These are phyloP conservation scores for Lysiphlebus fabarum DNA, from an alignment of 1,140 invertebrate genomes.

Conservation along the genomic window DNA sequence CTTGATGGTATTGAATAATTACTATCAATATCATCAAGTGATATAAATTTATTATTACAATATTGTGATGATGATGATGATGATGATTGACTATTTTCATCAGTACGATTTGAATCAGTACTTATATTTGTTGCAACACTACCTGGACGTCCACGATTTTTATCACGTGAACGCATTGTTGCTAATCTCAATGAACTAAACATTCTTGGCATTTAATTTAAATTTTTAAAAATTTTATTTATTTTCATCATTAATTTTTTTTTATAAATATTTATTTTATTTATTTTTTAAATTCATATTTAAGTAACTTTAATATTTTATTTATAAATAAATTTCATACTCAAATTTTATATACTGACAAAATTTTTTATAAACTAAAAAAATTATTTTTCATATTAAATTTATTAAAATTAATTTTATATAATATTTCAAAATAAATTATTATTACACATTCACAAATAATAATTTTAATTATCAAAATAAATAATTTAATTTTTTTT, in stretches of 20 bases:
- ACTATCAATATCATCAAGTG: slow-evolving; percentile 30
- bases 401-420: neutral
- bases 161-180: slow-evolving; percentile 49
- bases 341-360: slow-evolving; percentile 4
- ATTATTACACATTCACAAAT: too few species aligned
- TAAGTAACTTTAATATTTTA: neutral
- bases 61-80: slow-evolving; percentile 20
- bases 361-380: slow-evolving; percentile 1
- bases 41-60: slow-evolving; percentile 31
- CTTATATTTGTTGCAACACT: slow-evolving; percentile 51
- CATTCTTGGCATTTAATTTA: slow-evolving; percentile 40
- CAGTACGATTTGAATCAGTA: slow-evolving; percentile 37
- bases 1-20: slow-evolving; percentile 50
- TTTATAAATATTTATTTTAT: neutral
- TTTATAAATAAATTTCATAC: slow-evolving; percentile 18
- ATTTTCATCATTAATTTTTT: slow-evolving; percentile 1
- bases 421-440: slow-evolving; percentile 4
- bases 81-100: slow-evolving; percentile 34
- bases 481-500: too few species aligned
- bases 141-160: slow-evolving; percentile 47
- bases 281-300: neutral
- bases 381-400: slow-evolving; percentile 12
- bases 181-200: slow-evolving; percentile 51
- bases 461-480: too few species aligned
- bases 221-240: neutral